These are phyloP conservation scores for Penelope pileata DNA, from an alignment of 2,113 vertebrate genomes.

Conservation along the genomic window DNA sequence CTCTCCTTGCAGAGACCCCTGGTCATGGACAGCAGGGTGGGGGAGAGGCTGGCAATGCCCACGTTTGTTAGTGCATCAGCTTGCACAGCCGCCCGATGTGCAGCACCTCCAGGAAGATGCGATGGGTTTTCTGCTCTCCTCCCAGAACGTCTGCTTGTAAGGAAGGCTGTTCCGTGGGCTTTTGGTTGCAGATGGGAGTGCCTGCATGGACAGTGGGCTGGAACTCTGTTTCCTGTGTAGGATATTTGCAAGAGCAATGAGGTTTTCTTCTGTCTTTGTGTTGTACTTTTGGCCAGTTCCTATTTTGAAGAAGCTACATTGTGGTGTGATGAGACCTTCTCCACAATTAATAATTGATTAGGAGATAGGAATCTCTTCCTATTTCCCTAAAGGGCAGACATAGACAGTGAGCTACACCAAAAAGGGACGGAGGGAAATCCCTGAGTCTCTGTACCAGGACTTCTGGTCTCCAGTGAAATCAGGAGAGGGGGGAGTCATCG, in stretches of 20 bases:
- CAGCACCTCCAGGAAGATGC: neutral
- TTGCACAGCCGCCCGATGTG: neutral
- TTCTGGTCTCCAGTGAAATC: no score
- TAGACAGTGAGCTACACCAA: neutral
- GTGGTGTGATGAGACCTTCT: neutral
- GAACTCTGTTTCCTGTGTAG: neutral
- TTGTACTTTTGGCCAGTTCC: neutral
- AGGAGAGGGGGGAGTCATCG: neutral
- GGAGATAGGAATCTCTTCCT: neutral
- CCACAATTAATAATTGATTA: neutral
- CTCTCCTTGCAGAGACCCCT: neutral
- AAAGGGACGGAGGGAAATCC: neutral
- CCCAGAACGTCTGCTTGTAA: neutral
- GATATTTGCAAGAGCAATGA: neutral
- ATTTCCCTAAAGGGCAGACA: neutral
- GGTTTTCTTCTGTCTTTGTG: neutral
- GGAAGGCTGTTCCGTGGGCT: neutral
- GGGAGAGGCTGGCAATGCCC: neutral
- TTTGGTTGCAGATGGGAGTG: no score
- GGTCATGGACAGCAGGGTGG: neutral
- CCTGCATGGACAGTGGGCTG: neutral
- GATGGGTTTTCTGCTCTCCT: no score
- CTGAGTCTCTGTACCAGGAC: rapidly evolving
- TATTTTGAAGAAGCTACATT: neutral
- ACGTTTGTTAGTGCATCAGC: rapidly evolving